Evolutionary conservation across 2,888 invertebrate genomes (phyloP), one percentile per base, ranked within the genome.

Genomic region (Autographa pulchrina): DNA sequence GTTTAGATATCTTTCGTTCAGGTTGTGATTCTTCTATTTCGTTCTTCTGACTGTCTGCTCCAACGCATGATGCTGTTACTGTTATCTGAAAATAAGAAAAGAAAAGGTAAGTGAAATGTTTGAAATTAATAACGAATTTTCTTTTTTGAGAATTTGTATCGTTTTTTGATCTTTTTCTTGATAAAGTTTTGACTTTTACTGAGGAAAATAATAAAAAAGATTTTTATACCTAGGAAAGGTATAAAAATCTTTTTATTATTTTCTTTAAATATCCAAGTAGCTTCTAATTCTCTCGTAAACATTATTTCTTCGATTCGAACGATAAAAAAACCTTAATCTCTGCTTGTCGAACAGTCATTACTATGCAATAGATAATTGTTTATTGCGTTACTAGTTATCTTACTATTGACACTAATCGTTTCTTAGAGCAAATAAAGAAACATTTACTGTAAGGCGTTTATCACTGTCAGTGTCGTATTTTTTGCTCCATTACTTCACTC

Each of bases 1-100:
- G 86, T 85, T 91, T 92, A 2, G 65, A 80, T 9, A 91, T 62
- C 75, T 83, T 85, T 80, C 68, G 86, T 8, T 79, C 78, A 6
- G 67, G 41, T 71, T 75, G 75, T 60, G 65, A 58, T 13, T 85
- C 83, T 78, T 84, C 70, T 72, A 89, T 20, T 52, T 89, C 88
- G 66, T 65, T 74, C 70, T 75, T 62, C 64, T 80, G 68, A 66
- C 72, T 70, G 56, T 89, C 88, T 62, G 87, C 86, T 64, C 78
- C 80, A 32, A 83, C 85, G 69, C 88, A 90, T 70, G 90, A 83
- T 75, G 89, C 85, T 48, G 90, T 86, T 52, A 93, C 81, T 75
- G 92, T 91, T 86, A 94, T 89, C 95, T 95, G 94, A 41, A 94
- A 74, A 56, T 68, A 65, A 74, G 67, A 64, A 52, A 67, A 25